A percentile compares a stretch with the other conserved stretches of the same genome.
Conservation (phyloP, 2,888 invertebrate genomes). For the Rhogogaster chlorosoma region DNA sequence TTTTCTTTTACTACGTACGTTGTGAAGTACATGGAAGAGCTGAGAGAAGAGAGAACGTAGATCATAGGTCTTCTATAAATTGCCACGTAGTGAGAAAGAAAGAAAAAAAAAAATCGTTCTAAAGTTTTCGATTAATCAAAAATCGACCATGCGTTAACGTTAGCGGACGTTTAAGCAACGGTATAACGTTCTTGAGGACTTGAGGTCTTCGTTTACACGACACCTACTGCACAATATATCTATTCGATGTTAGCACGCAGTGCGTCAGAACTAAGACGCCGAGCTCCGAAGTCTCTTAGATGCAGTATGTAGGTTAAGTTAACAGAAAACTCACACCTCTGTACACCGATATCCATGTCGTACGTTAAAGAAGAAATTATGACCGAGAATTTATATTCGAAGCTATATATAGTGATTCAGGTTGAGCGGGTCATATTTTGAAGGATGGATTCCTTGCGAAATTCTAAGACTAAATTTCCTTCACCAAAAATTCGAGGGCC, state of each 20-base stretch:
- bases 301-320: conserved; percentile 24
- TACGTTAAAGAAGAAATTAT: too few species aligned
- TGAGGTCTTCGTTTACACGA: neutral
- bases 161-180: neutral
- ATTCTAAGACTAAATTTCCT: too few species aligned
- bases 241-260: neutral
- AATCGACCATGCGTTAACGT: neutral
- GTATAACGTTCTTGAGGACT: neutral
- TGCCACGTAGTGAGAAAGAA: neutral
- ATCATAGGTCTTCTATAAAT: too few species aligned
- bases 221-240: neutral
- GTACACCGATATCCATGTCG: neutral
- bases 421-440: too few species aligned
- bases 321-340: neutral
- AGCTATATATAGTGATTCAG: too few species aligned
- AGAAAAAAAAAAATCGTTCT: neutral
- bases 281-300: neutral
- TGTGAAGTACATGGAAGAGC: too few species aligned
- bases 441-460: too few species aligned
- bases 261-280: conserved; percentile 9
- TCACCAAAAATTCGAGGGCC: too few species aligned
- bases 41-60: too few species aligned
- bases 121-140: neutral
- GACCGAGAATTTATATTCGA: too few species aligned
- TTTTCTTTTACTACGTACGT: too few species aligned